These are phyloP conservation scores for Strigamia transsilvanica DNA, from an alignment of 2,888 invertebrate genomes.

Conservation along the genomic window DNA sequence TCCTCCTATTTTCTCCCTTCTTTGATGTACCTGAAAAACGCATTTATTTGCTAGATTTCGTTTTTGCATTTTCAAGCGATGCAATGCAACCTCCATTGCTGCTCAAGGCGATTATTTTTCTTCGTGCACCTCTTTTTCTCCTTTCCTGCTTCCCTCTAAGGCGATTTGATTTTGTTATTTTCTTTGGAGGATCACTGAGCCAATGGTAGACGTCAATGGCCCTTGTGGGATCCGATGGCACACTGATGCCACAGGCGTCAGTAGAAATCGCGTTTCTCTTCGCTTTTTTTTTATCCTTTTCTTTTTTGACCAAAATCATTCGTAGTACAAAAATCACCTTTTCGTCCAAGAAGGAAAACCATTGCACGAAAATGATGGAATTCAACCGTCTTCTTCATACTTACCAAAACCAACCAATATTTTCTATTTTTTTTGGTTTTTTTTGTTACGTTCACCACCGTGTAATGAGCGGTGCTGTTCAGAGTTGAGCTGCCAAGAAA, in stretches of 20 bases:
- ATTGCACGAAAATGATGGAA: background rate
- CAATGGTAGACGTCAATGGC: slow-evolving; percentile 47
- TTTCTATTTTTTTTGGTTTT: background rate
- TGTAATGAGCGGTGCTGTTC: slow-evolving; percentile 37
- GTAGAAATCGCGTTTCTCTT: background rate
- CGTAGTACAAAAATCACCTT: slow-evolving; percentile 5
- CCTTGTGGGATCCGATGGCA: slow-evolving; percentile 43
- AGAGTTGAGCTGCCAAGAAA: slow-evolving; percentile 46
- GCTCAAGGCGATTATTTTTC: slow-evolving; percentile 45
- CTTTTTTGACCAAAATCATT: slow-evolving; percentile 20
- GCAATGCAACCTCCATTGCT: slow-evolving; percentile 29
- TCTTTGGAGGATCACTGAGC: slow-evolving; percentile 45
- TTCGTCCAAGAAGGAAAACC: background rate
- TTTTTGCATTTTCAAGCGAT: slow-evolving; percentile 38
- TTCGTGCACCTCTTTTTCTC: slow-evolving; percentile 42
- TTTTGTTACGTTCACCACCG: slow-evolving; percentile 22
- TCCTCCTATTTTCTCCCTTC: background rate
- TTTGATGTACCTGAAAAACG: slow-evolving; percentile 40
- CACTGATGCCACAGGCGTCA: slow-evolving; percentile 44
- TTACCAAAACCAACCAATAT: background rate
- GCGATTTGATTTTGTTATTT: slow-evolving; percentile 49
- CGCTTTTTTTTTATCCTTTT: background rate
- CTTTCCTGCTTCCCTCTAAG: slow-evolving; percentile 41
- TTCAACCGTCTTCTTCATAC: background rate
- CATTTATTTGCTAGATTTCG: slow-evolving; percentile 39